Conservation (phyloP, 1,140 invertebrate genomes). For the Drosophila arizonae region DNA sequence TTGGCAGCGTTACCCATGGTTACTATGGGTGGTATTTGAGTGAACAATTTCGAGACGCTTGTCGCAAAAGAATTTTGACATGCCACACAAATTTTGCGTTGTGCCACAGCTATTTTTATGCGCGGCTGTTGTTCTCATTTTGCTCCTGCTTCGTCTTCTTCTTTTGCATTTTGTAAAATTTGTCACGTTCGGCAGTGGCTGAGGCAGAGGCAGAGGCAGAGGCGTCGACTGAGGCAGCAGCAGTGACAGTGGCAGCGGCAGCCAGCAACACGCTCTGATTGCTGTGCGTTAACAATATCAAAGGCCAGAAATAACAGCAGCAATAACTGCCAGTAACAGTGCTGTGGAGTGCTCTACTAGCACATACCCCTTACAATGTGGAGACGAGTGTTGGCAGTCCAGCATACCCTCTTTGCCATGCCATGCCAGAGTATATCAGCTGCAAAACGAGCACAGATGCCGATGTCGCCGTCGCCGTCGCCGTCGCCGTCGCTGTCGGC, state of each 20-base stretch:
- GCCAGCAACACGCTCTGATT: conserved; percentile 50
- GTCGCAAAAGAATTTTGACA: conserved; percentile 55
- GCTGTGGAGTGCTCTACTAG: background rate
- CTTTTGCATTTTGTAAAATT: conserved; percentile 60
- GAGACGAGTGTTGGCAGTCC: background rate
- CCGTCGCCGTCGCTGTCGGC: background rate
- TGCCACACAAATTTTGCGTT: conserved; percentile 59
- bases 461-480: background rate
- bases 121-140: conserved; percentile 34
- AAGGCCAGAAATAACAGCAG: conserved; percentile 38
- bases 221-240: conserved; percentile 1
- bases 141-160: conserved; percentile 3
- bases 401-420: background rate
- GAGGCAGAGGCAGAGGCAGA: background rate
- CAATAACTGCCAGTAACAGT: background rate
- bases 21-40: conserved; percentile 19
- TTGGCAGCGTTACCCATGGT: background rate
- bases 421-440: background rate
- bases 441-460: conserved; percentile 11
- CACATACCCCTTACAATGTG: background rate
- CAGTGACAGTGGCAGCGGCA: no score
- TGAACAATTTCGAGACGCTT: conserved; percentile 26
- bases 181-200: conserved; percentile 62
- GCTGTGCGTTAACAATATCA: conserved; percentile 37
- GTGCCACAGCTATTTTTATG: conserved; percentile 66